Evolutionary conservation across 2,797 vertebrate species (phyloP).

Genomic region (Cephalopachus bancanus): DNA sequence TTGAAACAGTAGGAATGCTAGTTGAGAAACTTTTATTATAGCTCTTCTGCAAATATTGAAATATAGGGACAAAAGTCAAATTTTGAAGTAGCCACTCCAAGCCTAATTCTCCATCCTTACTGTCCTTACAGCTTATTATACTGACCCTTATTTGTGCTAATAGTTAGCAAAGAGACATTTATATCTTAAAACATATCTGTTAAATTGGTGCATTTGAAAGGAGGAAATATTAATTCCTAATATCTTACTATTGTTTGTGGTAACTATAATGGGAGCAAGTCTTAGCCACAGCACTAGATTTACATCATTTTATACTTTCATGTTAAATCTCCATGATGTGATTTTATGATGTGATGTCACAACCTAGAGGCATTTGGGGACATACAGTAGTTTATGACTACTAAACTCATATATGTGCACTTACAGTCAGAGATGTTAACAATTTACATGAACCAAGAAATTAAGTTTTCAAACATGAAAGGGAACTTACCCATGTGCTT

Average conservation of each 20-base stretch:
- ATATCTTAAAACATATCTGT: slow-evolving; percentile 19
- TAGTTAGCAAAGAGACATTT: neutral
- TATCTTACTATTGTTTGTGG: neutral
- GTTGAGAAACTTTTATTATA: neutral
- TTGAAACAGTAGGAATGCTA: slow-evolving; percentile 14
- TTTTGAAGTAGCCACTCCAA: neutral
- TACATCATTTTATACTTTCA: neutral
- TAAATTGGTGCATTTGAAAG: slow-evolving; percentile 29
- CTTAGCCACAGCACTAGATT: slow-evolving; percentile 6
- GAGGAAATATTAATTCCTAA: slow-evolving; percentile 31
- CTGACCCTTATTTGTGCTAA: neutral
- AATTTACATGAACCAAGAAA: slow-evolving; percentile 25
- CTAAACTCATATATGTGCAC: neutral
- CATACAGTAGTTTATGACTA: neutral
- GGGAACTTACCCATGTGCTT: neutral
- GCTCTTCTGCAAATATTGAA: neutral
- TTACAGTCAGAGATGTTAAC: slow-evolving; percentile 28
- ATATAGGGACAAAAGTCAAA: neutral
- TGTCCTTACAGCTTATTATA: neutral
- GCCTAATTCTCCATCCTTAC: neutral
- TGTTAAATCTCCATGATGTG: neutral
- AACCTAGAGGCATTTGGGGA: neutral
- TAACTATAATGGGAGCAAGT: slow-evolving; percentile 12
- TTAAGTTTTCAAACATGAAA: neutral
- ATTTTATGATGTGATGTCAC: neutral